Base-by-base conservation (phyloP, 2,113 vertebrate species). In the Prunella himalayana region DNA sequence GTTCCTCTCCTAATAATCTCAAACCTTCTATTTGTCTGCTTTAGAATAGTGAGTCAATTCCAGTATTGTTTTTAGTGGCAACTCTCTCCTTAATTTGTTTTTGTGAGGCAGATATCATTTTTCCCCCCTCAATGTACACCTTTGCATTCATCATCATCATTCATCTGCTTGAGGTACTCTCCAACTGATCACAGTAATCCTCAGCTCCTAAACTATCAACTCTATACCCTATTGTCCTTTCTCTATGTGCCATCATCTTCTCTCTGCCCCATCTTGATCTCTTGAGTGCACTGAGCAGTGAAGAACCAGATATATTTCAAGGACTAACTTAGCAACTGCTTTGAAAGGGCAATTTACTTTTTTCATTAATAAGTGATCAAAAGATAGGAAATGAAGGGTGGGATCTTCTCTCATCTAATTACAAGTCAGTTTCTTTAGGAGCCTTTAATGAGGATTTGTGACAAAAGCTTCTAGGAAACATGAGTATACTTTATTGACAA, bases 371-470 rank as follows among this genome's bases (percentile, higher is more conserved):
- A 86, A 78, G 41, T 75, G 60, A 89, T 91, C 60, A 92, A 94
- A 95, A 68, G 84, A 63, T 84, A 81, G 35, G 65, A 82, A 91
- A 68, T 0, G 0, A 75, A 91, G 61, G 65, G 49, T 79, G 65
- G 69, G 53, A 82, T 90, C 24, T 60, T 90, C 54, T 90, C 64
- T 91, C 23, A 44, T 81, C 77, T 93, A 85, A 64, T 91, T 91
- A 35, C 12, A 49, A 13, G 56, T 87, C 31, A 10, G 31, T 85
- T 95, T 87, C 78, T 91, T 72, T 49, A 85, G 90, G 70, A 79
- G n/a, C n/a, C 27, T 87, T 94, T 95, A 75, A 87, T 85, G 73
- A 90, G 81, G 82, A 85, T 79, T 94, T 96, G 50, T 95, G 91
- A 77, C 59, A 90, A 90, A 92, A 91, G 59, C 64, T 53, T 85